phyloP scores from a whole-genome alignment of 1,140 invertebrate genomes.

The Hypothenemus hampei region DNA sequence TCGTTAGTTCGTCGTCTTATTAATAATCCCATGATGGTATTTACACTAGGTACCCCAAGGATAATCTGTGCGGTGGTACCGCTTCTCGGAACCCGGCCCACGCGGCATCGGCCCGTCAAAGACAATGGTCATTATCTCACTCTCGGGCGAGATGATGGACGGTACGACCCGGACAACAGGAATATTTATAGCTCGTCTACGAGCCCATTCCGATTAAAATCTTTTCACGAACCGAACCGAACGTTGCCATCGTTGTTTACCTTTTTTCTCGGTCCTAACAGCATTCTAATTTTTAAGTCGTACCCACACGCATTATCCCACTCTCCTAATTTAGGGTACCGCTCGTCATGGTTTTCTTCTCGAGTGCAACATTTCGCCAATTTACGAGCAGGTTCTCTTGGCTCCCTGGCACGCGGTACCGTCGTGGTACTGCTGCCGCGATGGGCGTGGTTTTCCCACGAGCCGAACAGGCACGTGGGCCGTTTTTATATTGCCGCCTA shows the following conservation, averaged over 20 bases:
- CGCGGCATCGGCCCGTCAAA: constrained; percentile 19
- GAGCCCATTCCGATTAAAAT: too few relatives aligned
- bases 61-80: constrained; percentile 22
- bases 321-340: too few relatives aligned
- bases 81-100: constrained; percentile 15
- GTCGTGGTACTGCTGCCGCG: constrained; percentile 11
- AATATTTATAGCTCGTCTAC: constrained; percentile 17
- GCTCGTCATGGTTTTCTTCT: too few relatives aligned
- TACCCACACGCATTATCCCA: too few relatives aligned
- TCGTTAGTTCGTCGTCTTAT: background rate
- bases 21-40: constrained; percentile 17
- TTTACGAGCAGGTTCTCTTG: background rate
- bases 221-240: too few relatives aligned
- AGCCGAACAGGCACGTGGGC: constrained; percentile 16
- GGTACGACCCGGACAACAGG: constrained; percentile 1
- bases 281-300: too few relatives aligned
- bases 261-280: too few relatives aligned
- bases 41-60: constrained; percentile 12
- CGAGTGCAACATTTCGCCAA: too few relatives aligned
- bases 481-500: constrained; percentile 13
- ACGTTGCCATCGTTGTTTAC: too few relatives aligned
- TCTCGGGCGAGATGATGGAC: constrained; percentile 26
- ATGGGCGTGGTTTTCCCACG: constrained; percentile 20
- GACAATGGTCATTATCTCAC: constrained; percentile 27
- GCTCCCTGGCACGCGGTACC: constrained; percentile 20